A percentile compares a stretch with the other conserved stretches of the same genome.
Evolutionary conservation across 2,797 vertebrate species (phyloP).

Genomic region (Girardinus metallicus): DNA sequence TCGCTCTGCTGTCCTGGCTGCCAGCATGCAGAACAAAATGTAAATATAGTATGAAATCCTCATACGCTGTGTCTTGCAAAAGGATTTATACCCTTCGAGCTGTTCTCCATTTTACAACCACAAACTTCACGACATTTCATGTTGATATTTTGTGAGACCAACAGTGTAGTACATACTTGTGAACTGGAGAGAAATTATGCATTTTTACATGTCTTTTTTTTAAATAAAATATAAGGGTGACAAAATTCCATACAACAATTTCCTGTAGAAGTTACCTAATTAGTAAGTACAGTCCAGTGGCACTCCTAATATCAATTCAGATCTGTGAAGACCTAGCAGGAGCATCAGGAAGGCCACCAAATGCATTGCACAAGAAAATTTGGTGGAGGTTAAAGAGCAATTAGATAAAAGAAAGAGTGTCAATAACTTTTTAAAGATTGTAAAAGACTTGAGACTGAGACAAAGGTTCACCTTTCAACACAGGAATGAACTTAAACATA

Average conservation of each 20-base stretch:
- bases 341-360: background rate
- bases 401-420: background rate
- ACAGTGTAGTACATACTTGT: background rate
- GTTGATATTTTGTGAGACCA: background rate
- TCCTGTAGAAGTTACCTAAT: background rate
- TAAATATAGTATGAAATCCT: constrained; percentile 36
- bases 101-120: background rate
- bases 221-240: background rate
- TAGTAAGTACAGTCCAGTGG: background rate
- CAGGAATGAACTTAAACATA: background rate
- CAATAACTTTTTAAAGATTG: background rate
- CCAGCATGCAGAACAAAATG: constrained; percentile 22
- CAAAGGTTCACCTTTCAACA: background rate
- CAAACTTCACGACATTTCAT: background rate
- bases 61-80: background rate
- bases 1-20: constrained; percentile 26
- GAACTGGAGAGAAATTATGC: background rate
- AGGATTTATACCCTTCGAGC: background rate
- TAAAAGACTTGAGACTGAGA: background rate
- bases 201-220: background rate
- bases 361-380: background rate
- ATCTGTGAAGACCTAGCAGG: background rate
- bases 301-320: background rate
- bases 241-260: background rate
- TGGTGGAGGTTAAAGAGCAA: background rate